Percentiles rank a stretch among this genome's conserved stretches.
phyloP scores from a whole-genome alignment of 2,113 vertebrate species.

The Alces alces region DNA sequence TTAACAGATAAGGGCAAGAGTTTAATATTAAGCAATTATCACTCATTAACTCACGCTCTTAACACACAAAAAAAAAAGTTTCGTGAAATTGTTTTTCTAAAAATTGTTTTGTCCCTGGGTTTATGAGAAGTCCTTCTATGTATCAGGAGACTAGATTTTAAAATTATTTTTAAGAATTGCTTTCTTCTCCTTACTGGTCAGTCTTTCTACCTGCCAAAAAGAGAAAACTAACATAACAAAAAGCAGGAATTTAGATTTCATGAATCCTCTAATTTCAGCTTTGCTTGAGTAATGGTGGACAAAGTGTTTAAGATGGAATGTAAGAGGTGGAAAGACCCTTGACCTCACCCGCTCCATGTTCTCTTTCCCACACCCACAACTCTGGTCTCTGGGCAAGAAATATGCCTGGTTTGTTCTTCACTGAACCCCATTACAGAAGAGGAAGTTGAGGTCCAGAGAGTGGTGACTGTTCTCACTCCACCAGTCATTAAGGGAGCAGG shows the following conservation, averaged over 20 bases:
- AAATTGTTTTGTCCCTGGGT: neutral
- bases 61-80: neutral
- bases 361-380: neutral
- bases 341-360: neutral
- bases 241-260: neutral
- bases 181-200: neutral
- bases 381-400: neutral
- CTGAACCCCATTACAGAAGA: neutral
- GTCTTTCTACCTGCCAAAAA: neutral
- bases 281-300: neutral
- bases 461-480: neutral
- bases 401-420: neutral
- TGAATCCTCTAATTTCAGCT: neutral
- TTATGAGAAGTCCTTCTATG: neutral
- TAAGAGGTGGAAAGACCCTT: neutral
- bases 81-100: neutral
- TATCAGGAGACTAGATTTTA: neutral
- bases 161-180: conserved; percentile 4
- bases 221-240: neutral
- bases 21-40: neutral
- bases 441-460: neutral
- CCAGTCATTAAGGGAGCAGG: neutral
- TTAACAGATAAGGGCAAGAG: conserved; percentile 7
- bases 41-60: neutral
- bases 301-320: neutral